phyloP scores from a whole-genome alignment of 2,113 vertebrate species.

The Hassar affinis region DNA sequence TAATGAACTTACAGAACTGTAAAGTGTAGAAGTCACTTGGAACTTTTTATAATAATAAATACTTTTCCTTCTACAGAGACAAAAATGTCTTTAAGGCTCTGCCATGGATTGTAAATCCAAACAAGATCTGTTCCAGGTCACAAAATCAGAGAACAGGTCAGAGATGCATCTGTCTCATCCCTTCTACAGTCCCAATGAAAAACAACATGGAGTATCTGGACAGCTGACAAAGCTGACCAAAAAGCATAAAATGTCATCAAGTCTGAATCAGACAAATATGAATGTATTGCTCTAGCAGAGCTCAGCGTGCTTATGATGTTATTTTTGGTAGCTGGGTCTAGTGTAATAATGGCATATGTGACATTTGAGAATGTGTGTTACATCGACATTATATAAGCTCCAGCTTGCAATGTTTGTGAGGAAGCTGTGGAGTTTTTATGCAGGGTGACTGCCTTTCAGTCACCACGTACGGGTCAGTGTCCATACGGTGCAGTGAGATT shows the following conservation, averaged over 20 bases:
- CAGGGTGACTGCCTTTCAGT: conserved; percentile 10
- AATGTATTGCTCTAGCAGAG: not conserved
- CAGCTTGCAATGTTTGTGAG: not conserved
- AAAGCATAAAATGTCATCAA: not conserved
- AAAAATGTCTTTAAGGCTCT: not conserved
- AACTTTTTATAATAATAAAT: not conserved
- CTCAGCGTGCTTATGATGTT: not conserved
- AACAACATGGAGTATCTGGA: not conserved
- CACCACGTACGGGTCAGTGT: conserved; percentile 3
- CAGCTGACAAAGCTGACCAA: not conserved
- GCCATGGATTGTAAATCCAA: not conserved
- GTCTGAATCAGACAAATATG: not conserved
- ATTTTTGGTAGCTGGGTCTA: not conserved
- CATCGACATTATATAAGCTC: not conserved
- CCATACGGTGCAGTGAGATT: conserved; percentile 53
- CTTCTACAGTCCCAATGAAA: not conserved
- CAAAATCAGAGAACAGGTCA: not conserved
- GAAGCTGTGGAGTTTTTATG: not conserved
- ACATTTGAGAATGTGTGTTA: not conserved
- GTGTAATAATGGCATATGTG: conserved; percentile 8
- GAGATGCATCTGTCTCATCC: not conserved
- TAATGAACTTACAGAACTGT: no score
- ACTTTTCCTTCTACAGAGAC: not conserved
- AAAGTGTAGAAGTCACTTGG: not conserved
- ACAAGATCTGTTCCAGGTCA: not conserved